Conservation (phyloP, 2,888 invertebrate species). For the Caenorhabditis virilis region DNA sequence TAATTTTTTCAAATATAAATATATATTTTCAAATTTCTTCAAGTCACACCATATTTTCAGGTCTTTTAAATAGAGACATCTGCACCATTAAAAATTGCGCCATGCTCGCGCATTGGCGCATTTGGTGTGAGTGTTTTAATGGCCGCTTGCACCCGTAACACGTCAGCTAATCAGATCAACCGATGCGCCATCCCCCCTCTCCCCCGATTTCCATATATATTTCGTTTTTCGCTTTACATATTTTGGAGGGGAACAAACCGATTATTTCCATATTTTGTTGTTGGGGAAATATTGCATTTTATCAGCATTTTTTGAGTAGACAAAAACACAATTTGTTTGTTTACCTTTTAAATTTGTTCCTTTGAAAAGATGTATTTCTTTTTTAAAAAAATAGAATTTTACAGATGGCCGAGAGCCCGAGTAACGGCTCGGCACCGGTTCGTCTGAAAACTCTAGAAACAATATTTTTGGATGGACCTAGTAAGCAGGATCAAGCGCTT, state of each 20-base stretch:
- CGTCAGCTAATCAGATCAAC: neutral
- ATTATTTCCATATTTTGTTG: too few relatives aligned
- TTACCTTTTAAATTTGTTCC: neutral
- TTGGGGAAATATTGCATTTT: too few relatives aligned
- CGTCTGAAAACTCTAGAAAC: conserved; percentile 55
- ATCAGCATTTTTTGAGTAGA: too few relatives aligned
- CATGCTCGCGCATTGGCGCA: neutral
- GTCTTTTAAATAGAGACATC: neutral
- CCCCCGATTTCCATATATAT: neutral
- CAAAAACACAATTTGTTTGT: too few relatives aligned
- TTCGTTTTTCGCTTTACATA: too few relatives aligned
- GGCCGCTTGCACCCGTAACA: neutral
- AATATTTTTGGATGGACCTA: conserved; percentile 56
- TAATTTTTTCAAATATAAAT: too few relatives aligned
- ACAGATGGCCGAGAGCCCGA: conserved; percentile 7
- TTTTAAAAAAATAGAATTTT: neutral
- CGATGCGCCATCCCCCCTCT: neutral
- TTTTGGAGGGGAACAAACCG: too few relatives aligned
- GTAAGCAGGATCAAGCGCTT: conserved; percentile 45
- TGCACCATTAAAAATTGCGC: neutral
- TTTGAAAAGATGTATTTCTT: neutral
- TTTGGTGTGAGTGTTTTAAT: too few relatives aligned
- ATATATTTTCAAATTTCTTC: too few relatives aligned
- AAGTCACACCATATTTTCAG: too few relatives aligned
- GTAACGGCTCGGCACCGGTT: conserved; percentile 38